A percentile compares a stretch with the other conserved stretches of the same genome.
phyloP scores from a whole-genome alignment of 2,113 vertebrate species.

The Mirza zaza region DNA sequence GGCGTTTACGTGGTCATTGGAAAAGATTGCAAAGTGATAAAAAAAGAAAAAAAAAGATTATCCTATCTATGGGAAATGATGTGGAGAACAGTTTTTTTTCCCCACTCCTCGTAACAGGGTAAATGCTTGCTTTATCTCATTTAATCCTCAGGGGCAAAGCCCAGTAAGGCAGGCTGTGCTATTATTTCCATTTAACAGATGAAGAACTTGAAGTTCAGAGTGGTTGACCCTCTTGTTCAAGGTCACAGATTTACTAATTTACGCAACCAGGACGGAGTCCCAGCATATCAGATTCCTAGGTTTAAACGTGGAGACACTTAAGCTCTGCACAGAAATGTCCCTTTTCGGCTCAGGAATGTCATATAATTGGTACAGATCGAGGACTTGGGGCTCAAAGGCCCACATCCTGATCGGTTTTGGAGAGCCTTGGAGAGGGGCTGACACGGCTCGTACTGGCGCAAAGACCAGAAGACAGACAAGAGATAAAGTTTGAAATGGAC shows the following conservation, averaged over 20 bases:
- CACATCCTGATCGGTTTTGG: neutral
- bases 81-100: neutral
- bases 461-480: neutral
- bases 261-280: neutral
- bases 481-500: neutral
- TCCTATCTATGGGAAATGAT: neutral
- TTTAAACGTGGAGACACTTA: neutral
- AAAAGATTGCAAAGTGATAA: conserved; percentile 14
- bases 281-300: neutral
- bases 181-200: neutral
- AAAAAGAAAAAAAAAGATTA: neutral
- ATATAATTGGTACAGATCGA: neutral
- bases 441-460: neutral
- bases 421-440: neutral
- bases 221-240: neutral
- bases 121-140: neutral
- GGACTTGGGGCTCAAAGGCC: neutral
- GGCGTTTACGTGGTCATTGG: neutral
- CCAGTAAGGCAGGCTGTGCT: neutral
- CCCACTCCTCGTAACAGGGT: neutral
- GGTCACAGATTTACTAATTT: neutral
- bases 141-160: neutral
- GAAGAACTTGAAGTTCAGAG: neutral
- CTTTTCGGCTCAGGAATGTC: neutral
- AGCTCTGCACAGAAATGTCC: neutral